Conservation (phyloP, 2,888 invertebrate genomes). For the Aethes cnicana region DNA sequence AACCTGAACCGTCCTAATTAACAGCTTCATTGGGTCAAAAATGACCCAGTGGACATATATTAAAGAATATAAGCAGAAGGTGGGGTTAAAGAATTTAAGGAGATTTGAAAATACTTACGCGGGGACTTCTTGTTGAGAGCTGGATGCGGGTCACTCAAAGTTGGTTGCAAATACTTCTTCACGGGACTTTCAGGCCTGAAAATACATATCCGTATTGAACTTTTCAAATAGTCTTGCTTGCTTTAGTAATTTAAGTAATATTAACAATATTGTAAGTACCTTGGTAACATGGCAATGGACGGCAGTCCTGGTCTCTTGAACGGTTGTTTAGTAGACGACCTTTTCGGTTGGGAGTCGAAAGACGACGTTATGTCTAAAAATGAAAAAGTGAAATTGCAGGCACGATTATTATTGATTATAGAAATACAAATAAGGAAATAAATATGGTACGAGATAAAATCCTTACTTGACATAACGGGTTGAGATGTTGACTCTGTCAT, state of each 20-base stretch:
- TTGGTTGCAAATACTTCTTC: slow-evolving; percentile 91
- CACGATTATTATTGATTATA: neutral
- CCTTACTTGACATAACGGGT: slow-evolving; percentile 72
- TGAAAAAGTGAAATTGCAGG: neutral
- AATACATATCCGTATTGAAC: no score
- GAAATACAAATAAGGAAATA: neutral
- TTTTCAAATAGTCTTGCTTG: no score
- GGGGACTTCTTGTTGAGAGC: slow-evolving; percentile 83
- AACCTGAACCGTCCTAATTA: no score
- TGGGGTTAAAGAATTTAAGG: no score
- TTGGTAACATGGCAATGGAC: slow-evolving; percentile 60
- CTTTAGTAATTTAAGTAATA: no score
- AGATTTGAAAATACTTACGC: slow-evolving; percentile 76
- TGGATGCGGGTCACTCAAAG: slow-evolving; percentile 88
- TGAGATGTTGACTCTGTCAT: slow-evolving; percentile 75
- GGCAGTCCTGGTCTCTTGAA: slow-evolving; percentile 70
- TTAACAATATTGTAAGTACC: slow-evolving; percentile 45
- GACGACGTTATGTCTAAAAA: slow-evolving; percentile 63
- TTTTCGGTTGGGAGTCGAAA: slow-evolving; percentile 67
- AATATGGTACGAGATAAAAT: neutral
- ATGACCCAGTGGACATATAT: no score
- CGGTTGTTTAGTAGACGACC: slow-evolving; percentile 66
- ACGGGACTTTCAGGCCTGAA: slow-evolving; percentile 92
- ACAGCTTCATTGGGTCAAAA: no score
- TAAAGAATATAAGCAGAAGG: no score